phyloP scores from a whole-genome alignment of 2,888 invertebrate species.

The Ormyrus thymus region DNA sequence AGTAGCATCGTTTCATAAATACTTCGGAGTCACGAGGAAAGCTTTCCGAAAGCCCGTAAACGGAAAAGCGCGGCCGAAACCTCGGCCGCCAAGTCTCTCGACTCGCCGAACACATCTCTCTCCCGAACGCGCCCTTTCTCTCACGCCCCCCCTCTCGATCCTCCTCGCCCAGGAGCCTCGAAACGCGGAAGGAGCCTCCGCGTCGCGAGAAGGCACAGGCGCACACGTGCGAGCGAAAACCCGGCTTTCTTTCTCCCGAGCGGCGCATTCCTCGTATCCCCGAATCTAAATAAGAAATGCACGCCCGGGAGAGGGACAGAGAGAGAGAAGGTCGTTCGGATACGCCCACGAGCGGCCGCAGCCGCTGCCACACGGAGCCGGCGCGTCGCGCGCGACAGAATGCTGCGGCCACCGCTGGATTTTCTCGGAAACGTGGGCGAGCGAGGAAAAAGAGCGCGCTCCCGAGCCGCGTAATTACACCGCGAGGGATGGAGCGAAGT shows the following conservation, averaged over 20 bases:
- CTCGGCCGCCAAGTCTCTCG: background rate
- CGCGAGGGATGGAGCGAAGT: too few species aligned
- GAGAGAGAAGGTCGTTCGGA: too few species aligned
- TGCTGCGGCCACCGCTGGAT: background rate
- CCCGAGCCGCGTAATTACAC: too few species aligned
- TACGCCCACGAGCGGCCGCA: too few species aligned
- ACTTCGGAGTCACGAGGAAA: too few species aligned
- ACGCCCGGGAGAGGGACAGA: background rate
- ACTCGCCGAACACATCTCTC: conserved; percentile 24
- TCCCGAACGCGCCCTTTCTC: too few species aligned
- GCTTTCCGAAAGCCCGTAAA: too few species aligned
- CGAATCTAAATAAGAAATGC: conserved; percentile 36
- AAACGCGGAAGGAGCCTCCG: conserved; percentile 4
- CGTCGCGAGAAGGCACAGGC: background rate
- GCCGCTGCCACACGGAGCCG: background rate
- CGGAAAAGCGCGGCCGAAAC: background rate
- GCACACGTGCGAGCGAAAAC: conserved; percentile 24
- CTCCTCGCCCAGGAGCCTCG: conserved; percentile 12
- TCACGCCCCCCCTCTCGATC: conserved; percentile 23
- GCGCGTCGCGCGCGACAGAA: background rate
- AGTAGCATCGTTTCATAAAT: background rate
- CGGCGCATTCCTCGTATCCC: conserved; percentile 36
- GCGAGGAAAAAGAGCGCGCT: background rate
- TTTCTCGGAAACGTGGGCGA: conserved; percentile 38
- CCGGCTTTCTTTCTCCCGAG: background rate